phyloP scores from a whole-genome alignment of 2,797 vertebrate species.

The Platalea minor region DNA sequence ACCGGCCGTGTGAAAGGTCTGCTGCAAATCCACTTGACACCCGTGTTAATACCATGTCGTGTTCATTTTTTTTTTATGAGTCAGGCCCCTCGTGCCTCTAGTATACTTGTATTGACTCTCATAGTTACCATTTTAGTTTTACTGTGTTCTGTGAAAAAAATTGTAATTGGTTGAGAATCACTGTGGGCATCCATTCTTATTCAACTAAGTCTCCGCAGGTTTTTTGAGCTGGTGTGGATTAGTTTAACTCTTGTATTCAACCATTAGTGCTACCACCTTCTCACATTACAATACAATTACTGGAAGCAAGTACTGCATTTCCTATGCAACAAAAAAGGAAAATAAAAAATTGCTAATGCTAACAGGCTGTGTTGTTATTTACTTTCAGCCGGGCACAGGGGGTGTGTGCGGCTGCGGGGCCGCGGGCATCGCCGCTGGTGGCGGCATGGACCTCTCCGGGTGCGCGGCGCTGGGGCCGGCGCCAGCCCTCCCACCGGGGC shows the following conservation, averaged over 20 bases:
- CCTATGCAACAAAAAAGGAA: constrained; percentile 97
- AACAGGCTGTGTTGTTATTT: constrained; percentile 69
- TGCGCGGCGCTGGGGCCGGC: background rate
- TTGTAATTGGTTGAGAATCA: constrained; percentile 88
- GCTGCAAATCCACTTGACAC: constrained; percentile 67
- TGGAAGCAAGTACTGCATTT: constrained; percentile 99
- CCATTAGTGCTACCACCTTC: constrained; percentile 92
- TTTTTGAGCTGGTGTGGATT: constrained; percentile 89
- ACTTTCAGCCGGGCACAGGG: background rate
- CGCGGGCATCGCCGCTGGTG: rapidly evolving
- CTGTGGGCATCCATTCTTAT: constrained; percentile 87
- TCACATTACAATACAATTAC: constrained; percentile 93
- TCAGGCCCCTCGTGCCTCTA: constrained; percentile 84
- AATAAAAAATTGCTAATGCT: constrained; percentile 98
- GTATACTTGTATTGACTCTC: constrained; percentile 87
- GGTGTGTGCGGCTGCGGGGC: background rate
- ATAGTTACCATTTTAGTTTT: constrained; percentile 84
- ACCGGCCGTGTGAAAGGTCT: constrained; percentile 56
- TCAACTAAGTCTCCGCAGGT: constrained; percentile 85
- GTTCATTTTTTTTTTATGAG: constrained; percentile 78
- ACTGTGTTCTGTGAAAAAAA: constrained; percentile 85
- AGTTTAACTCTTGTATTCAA: constrained; percentile 88
- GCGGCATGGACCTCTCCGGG: rapidly evolving
- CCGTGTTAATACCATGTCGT: constrained; percentile 79
- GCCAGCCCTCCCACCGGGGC: background rate